Evolutionary conservation across 2,888 invertebrate genomes (phyloP).

Genomic region (Cosmorhoe ocellata): DNA sequence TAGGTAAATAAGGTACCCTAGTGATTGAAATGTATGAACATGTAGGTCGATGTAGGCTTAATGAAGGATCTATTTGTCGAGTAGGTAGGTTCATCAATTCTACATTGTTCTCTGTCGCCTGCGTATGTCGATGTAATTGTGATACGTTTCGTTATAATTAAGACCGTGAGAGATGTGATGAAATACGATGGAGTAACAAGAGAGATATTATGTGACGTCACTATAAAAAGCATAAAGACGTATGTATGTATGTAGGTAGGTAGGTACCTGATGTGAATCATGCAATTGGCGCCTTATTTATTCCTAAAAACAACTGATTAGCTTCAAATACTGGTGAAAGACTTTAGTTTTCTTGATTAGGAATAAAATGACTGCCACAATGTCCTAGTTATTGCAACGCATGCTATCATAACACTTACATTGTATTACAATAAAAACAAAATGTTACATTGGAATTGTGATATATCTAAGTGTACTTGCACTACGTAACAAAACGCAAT

Average conservation of each 20-base stretch:
- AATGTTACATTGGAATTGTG: constrained; percentile 17
- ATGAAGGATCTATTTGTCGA: constrained; percentile 16
- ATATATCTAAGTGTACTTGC: constrained; percentile 28
- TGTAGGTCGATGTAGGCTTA: constrained; percentile 9
- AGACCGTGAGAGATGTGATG: constrained; percentile 30
- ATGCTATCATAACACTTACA: constrained; percentile 13
- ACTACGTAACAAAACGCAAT: constrained; percentile 41
- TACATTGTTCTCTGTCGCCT: constrained; percentile 16
- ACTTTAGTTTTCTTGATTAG: too few species aligned
- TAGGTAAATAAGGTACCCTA: not conserved
- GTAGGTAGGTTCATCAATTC: constrained; percentile 17
- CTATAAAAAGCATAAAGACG: not conserved
- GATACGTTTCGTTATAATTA: constrained; percentile 25
- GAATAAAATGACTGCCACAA: too few species aligned
- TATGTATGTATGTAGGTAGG: not conserved
- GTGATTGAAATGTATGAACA: not conserved
- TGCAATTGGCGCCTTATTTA: too few species aligned
- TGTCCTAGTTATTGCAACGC: too few species aligned
- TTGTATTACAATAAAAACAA: constrained; percentile 15
- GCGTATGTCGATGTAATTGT: constrained; percentile 16
- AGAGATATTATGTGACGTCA: constrained; percentile 1
- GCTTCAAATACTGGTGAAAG: too few species aligned
- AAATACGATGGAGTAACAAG: constrained; percentile 23
- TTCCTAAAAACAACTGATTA: too few species aligned
- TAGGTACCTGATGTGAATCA: too few species aligned